Percentiles rank a stretch among this genome's conserved stretches.
phyloP scores from a whole-genome alignment of 2,113 vertebrate genomes.

The Lophotis ruficrista region DNA sequence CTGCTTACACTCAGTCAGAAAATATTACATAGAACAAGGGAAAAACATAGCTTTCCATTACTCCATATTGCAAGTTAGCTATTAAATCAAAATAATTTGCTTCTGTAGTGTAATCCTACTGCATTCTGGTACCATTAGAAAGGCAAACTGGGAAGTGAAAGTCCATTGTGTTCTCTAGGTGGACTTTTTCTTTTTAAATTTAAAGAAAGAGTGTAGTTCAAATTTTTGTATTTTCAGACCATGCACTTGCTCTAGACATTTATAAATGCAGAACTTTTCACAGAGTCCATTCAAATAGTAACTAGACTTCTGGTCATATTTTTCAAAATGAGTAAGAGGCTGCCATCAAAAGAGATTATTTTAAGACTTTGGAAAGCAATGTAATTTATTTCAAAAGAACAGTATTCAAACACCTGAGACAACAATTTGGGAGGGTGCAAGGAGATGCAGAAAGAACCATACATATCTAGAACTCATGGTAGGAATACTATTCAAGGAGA shows the following conservation, averaged over 20 bases:
- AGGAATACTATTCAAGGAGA: neutral
- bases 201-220: neutral
- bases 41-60: neutral
- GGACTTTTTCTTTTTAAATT: neutral
- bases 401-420: neutral
- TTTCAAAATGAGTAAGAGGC: neutral
- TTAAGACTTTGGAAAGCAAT: neutral
- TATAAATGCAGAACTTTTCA: neutral
- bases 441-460: neutral
- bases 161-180: neutral
- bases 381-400: neutral
- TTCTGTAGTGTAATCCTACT: neutral
- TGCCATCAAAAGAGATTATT: neutral
- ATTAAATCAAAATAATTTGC: neutral
- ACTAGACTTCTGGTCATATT: neutral
- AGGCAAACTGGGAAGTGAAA: neutral
- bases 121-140: neutral
- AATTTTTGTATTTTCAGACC: neutral
- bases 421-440: neutral
- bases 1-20: neutral
- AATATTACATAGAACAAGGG: neutral
- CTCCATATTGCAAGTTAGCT: neutral
- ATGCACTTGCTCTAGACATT: neutral
- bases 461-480: accelerated
- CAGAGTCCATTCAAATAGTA: neutral